Percentiles rank a stretch among this genome's conserved stretches.
These are phyloP conservation scores for Smutsia gigantea DNA, from an alignment of 2,797 vertebrate species.

Conservation along the genomic window DNA sequence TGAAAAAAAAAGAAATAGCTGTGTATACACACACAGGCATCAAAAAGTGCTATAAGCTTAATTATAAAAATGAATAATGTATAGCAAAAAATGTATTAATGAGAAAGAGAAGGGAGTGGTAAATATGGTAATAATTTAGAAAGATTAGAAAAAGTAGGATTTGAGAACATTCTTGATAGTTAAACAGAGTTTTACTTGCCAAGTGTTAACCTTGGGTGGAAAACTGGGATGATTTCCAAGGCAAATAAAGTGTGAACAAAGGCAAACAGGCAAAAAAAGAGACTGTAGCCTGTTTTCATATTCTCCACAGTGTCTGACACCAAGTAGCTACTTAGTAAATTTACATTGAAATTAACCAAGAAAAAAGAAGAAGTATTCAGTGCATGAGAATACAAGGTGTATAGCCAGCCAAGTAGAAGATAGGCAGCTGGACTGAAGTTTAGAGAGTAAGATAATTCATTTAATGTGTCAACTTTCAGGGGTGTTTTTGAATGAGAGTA, in stretches of 20 bases:
- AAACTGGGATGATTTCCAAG: neutral
- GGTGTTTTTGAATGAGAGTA: neutral
- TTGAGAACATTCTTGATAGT: neutral
- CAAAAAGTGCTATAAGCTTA: neutral
- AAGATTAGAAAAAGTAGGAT: neutral
- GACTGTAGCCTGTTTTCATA: neutral
- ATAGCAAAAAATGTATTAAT: neutral
- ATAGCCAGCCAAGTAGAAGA: neutral
- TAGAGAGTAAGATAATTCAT: neutral
- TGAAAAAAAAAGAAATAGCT: neutral
- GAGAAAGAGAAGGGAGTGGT: neutral
- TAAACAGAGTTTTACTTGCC: neutral
- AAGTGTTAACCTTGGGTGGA: neutral
- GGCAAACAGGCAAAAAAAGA: neutral
- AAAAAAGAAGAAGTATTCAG: neutral
- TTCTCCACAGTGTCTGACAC: neutral
- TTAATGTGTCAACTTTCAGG: neutral
- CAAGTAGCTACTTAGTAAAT: neutral
- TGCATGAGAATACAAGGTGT: neutral
- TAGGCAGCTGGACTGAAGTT: neutral
- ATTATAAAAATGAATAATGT: neutral
- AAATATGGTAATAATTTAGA: neutral
- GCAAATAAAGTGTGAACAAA: neutral
- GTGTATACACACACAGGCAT: neutral
- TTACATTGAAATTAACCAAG: neutral